Base-by-base conservation (phyloP, 2,797 vertebrate genomes). In the Xenopus petersii region DNA sequence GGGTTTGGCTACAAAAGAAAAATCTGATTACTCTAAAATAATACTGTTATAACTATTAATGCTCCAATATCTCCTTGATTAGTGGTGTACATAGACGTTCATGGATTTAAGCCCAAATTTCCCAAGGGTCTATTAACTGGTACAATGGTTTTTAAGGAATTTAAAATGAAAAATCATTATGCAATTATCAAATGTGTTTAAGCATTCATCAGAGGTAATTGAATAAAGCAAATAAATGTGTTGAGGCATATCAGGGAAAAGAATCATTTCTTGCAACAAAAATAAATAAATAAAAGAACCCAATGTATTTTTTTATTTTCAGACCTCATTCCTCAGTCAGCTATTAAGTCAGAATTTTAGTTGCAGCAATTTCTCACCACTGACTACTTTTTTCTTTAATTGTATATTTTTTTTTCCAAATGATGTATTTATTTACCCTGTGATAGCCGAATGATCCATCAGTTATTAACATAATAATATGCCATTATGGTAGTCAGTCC, bases 31-130 rank as follows among this genome's bases (percentile, higher is more conserved):
- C 2, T 49, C 8, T 13, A 77, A 42, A 81, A 79, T 81, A 81
- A 86, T 86, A 86, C 79, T 83, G 84, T 87, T 86, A 83, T 85
- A 87, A 83, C 86, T 87, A 89, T 89, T 88, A 89, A 86, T 88
- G 86, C 82, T 78, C 84, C 86, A 88, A 87, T 88, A 84, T 82
- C 81, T 81, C 80, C 82, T 81, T 88, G 87, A 89, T 89, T 86
- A 85, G 84, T 85, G 86, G 79, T 82, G 75, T 84, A 83, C 86
- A 86, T 83, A 87, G 84, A 87, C 87, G 87, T 88, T 89, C 85
- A 88, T 85, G 85, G 87, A 88, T 88, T 90, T 87, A 84, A 82
- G 80, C 82, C 84, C 86, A 90, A 86, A 91, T 92, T 91, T 92
- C 89, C 91, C 91, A n/a, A 65, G 89, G 87, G 92, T 83, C 80